These are phyloP conservation scores for Morus bassanus DNA, from an alignment of 2,797 vertebrate species.

Conservation along the genomic window DNA sequence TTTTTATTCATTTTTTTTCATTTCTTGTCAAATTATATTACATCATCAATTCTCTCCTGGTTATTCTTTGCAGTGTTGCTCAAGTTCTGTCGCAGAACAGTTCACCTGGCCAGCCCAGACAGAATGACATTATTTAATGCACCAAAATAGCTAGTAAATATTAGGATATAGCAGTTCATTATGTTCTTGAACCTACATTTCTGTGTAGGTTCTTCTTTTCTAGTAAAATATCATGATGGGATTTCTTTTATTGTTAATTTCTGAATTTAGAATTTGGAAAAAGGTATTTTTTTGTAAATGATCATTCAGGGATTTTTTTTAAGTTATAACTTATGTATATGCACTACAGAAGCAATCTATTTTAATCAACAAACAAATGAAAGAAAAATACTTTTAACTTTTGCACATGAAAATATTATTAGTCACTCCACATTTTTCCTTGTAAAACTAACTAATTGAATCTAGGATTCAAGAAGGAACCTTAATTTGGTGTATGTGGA, in stretches of 20 bases:
- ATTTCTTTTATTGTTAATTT: background rate
- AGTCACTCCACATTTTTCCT: background rate
- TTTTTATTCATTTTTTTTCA: background rate
- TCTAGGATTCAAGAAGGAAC: background rate
- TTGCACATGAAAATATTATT: background rate
- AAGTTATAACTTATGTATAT: background rate
- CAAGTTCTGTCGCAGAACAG: background rate
- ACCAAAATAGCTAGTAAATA: background rate
- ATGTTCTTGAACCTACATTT: background rate
- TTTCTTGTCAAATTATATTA: background rate
- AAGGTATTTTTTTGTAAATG: background rate
- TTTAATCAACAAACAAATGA: background rate
- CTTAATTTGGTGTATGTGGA: background rate
- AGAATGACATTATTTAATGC: background rate
- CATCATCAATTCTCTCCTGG: background rate
- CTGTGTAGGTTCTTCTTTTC: background rate
- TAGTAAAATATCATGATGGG: background rate
- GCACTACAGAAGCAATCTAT: background rate
- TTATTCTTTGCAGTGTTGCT: background rate
- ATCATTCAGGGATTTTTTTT: background rate
- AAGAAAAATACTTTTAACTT: background rate
- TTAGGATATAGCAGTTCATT: background rate
- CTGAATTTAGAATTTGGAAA: background rate
- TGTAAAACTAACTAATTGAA: background rate
- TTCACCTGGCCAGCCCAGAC: background rate